These are phyloP conservation scores for Ceratosolen solmsi DNA, from an alignment of 1,140 invertebrate genomes.

Conservation along the genomic window DNA sequence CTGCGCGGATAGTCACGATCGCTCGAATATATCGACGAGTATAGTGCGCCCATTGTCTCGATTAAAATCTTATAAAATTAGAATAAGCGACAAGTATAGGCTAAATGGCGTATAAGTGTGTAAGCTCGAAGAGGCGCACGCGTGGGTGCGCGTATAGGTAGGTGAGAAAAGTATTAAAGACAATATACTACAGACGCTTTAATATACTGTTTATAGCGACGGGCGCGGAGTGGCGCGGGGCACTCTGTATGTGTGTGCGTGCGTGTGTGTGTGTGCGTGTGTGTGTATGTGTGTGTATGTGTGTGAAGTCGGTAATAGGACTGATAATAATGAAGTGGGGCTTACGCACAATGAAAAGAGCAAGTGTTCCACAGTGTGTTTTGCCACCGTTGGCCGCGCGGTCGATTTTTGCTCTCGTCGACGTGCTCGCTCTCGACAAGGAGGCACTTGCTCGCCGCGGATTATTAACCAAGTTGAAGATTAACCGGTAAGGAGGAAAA, in stretches of 20 bases:
- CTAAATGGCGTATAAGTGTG: not conserved
- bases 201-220: constrained; percentile 11
- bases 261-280: constrained; percentile 14
- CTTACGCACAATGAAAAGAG: constrained; percentile 45
- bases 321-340: constrained; percentile 51
- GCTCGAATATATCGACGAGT: not conserved
- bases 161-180: not conserved
- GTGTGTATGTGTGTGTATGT: constrained; percentile 17
- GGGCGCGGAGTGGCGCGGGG: constrained; percentile 20
- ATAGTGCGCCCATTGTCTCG: constrained; percentile 10
- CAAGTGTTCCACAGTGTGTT: constrained; percentile 35
- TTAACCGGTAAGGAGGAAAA: not conserved
- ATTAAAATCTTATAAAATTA: not conserved
- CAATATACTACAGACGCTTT: not conserved
- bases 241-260: constrained; percentile 11
- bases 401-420: constrained; percentile 24
- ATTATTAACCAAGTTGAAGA: not conserved
- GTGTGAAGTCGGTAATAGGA: constrained; percentile 42
- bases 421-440: not conserved
- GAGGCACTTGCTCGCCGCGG: not conserved
- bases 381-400: constrained; percentile 21
- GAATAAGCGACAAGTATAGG: not conserved
- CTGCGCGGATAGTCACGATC: not conserved
- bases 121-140: not conserved
- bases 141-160: not conserved